Conservation (phyloP, 2,113 vertebrate species). For the Genyomyrus donnyi region DNA sequence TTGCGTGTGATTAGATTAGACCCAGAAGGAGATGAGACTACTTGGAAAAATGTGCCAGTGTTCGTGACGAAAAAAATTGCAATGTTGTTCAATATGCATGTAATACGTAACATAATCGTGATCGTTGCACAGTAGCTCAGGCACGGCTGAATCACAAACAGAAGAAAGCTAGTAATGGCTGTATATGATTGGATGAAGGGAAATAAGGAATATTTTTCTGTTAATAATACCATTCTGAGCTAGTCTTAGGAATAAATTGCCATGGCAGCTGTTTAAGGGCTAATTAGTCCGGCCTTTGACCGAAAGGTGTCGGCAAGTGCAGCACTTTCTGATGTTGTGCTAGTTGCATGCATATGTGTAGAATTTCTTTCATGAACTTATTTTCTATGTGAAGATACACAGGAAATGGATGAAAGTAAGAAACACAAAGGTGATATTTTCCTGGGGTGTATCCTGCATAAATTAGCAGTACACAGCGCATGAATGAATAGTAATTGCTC, state of each 20-base stretch:
- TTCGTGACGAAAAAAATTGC: background rate
- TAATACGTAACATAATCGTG: background rate
- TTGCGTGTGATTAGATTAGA: background rate
- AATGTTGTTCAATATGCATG: background rate
- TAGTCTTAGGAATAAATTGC: slow-evolving; percentile 38
- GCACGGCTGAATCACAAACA: background rate
- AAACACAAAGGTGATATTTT: slow-evolving; percentile 1
- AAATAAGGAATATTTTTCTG: slow-evolving; percentile 28
- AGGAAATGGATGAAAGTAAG: background rate
- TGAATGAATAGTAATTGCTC: background rate
- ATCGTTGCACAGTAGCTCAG: background rate
- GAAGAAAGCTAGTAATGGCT: slow-evolving; percentile 19
- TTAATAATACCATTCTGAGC: slow-evolving; percentile 12
- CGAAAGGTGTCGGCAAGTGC: slow-evolving; percentile 22
- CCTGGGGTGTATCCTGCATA: background rate
- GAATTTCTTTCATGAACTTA: background rate
- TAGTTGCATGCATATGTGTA: background rate
- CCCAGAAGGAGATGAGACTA: background rate
- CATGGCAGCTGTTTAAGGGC: slow-evolving; percentile 35
- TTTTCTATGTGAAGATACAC: background rate
- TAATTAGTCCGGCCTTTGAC: slow-evolving; percentile 34
- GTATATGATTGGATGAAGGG: slow-evolving; percentile 30
- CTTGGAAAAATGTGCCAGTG: background rate
- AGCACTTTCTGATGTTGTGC: background rate
- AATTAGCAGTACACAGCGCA: background rate